Evolutionary conservation across 2,888 invertebrate genomes (phyloP), one percentile per base, ranked within the genome.

Genomic region (Synanthedon vespiformis): DNA sequence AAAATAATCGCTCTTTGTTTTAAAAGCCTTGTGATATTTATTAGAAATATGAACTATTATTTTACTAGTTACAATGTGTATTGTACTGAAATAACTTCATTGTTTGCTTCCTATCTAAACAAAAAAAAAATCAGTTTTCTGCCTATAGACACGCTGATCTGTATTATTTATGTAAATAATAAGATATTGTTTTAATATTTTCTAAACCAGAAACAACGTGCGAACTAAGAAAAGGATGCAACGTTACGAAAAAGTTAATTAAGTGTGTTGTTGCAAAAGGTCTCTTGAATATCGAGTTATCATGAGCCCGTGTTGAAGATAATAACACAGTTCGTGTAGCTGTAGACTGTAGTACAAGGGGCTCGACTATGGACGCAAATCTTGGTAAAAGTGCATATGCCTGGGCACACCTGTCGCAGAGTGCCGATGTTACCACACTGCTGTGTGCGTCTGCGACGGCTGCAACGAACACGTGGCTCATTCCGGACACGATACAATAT

Each of bases 401-500:
- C 40, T 22, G 40, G n/a, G 44, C 50, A 40, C 50, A 53, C 49
- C 53, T 55, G 50, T 50, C 40, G 40, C 16, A 12, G 14, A 48
- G 51, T 54, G 55, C 58, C 63, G 65, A 63, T 63, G 22, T 22
- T 63, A 67, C 59, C 58, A 54, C 62, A 59, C 49, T 10, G 34
- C 10, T 34, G 34, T 34, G 10, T 34, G 34, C 40, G 61, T 34
- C 34, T 34, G 34, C 40, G 61, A 69, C 74, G 62, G 75, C 74
- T 74, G 75, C 70, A 60, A 57, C 16, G 48, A 61, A 70, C 77
- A 77, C 77, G 77, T 76, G 77, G 27, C 40, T 34, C 3, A 50
- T 67, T 65, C 62, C 58, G 54, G 57, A 60, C 52, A 54, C 58
- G 62, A 63, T 64, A 53, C 65, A 64, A 63, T 70, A 72, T 70